Percentiles rank a stretch among this genome's conserved stretches.
Conservation (phyloP, 2,113 vertebrate species). For the Mormyrus lacerda region DNA sequence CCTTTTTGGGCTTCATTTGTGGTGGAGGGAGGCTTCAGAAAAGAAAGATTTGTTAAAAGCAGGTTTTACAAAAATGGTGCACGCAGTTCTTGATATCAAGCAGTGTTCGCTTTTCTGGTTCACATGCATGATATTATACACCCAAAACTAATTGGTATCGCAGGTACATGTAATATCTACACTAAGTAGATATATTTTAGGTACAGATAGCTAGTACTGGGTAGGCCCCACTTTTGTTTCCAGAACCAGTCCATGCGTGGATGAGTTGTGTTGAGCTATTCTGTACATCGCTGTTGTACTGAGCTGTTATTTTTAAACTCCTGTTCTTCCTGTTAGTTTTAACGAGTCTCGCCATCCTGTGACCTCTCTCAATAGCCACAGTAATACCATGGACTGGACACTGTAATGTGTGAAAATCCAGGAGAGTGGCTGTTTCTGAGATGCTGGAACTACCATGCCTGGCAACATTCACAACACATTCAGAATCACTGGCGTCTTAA, state of each 20-base stretch:
- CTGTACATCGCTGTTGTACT: not conserved
- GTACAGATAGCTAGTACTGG: not conserved
- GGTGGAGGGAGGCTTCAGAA: not conserved
- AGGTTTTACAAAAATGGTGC: not conserved
- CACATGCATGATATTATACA: not conserved
- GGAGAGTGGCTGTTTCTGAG: not conserved
- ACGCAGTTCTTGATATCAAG: not conserved
- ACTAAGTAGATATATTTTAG: not conserved
- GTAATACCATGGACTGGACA: not conserved
- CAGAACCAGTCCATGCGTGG: not conserved
- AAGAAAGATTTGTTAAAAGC: not conserved
- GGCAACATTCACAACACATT: not conserved
- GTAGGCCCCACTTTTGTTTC: not conserved
- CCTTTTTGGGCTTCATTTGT: slow-evolving; percentile 16
- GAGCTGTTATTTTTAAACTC: not conserved
- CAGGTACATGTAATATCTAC: not conserved
- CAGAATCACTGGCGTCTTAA: not conserved
- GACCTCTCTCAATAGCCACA: not conserved
- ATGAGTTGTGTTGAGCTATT: not conserved
- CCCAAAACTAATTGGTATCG: not conserved
- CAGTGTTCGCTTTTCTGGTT: not conserved
- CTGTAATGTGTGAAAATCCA: not conserved
- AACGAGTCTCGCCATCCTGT: not conserved
- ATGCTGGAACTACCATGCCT: not conserved
- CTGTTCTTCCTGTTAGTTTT: not conserved